These are phyloP conservation scores for Cyclargus thomasi DNA, from an alignment of 1,140 invertebrate genomes.

Conservation along the genomic window DNA sequence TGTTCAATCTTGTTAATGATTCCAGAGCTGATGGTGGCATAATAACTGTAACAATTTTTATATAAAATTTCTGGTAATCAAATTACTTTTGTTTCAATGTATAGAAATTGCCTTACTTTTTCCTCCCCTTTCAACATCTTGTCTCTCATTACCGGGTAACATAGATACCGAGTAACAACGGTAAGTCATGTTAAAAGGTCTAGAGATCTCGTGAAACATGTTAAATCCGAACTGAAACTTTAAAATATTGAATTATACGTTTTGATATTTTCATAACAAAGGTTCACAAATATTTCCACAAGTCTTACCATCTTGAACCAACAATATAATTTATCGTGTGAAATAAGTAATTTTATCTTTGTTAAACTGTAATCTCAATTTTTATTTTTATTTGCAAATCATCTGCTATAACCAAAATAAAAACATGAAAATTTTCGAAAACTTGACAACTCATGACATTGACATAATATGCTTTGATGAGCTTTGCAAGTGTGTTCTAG, in stretches of 20 bases:
- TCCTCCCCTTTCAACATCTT: conserved; percentile 97
- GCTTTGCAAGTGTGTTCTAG: too few relatives aligned
- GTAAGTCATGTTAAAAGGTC: conserved; percentile 88
- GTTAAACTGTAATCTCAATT: background rate
- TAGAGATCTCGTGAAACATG: conserved; percentile 87
- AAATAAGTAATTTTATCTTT: background rate
- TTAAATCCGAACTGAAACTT: conserved; percentile 87
- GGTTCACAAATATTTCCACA: background rate
- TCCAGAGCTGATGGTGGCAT: conserved; percentile 98
- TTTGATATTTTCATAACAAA: conserved; percentile 17
- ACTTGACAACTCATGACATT: background rate
- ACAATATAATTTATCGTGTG: background rate
- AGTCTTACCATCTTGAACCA: conserved; percentile 40
- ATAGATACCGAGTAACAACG: conserved; percentile 97
- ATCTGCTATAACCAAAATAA: background rate
- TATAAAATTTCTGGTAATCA: conserved; percentile 14
- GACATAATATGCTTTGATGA: background rate
- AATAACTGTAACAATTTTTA: conserved; percentile 83
- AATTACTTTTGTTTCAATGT: conserved; percentile 4
- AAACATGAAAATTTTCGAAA: background rate
- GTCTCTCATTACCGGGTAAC: conserved; percentile 93
- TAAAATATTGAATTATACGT: conserved; percentile 43
- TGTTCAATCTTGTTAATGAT: conserved; percentile 93
- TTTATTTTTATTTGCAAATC: conserved; percentile 4
- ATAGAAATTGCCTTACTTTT: conserved; percentile 84